Evolutionary conservation across 2,113 vertebrate species (phyloP).

Genomic region (Parus major): DNA sequence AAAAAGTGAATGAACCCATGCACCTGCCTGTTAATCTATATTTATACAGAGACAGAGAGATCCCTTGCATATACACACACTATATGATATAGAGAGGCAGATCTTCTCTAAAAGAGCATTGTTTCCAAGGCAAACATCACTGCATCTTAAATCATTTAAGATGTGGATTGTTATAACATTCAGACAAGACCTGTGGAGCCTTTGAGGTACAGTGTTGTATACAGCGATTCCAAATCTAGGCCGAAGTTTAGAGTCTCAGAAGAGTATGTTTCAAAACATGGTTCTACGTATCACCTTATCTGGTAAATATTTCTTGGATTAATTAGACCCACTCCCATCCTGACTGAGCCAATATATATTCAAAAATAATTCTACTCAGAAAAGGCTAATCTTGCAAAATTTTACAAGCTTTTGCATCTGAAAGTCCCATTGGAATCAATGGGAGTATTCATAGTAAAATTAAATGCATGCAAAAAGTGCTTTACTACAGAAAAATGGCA

Average conservation of each 20-base stretch:
- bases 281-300: not conserved
- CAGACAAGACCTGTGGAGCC: not conserved
- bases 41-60: not conserved
- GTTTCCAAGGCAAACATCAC: not conserved
- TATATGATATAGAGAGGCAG: not conserved
- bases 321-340: not conserved
- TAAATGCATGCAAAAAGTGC: not conserved
- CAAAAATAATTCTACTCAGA: not conserved
- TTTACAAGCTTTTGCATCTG: not conserved
- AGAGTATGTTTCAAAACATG: not conserved
- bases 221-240: not conserved
- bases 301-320: not conserved
- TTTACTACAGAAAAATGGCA: not conserved
- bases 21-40: not conserved
- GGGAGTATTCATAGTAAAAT: not conserved
- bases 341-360: not conserved
- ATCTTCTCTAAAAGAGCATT: not conserved
- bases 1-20: not conserved
- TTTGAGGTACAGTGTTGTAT: not conserved
- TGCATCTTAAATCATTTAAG: not conserved
- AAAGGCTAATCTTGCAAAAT: not conserved
- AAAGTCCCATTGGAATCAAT: constrained; percentile 3
- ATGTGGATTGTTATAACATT: not conserved
- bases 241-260: not conserved
- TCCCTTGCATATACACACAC: not conserved